Percentiles rank a stretch among this genome's conserved stretches.
phyloP scores from a whole-genome alignment of 2,888 invertebrate species.

The Tinea trinotella region DNA sequence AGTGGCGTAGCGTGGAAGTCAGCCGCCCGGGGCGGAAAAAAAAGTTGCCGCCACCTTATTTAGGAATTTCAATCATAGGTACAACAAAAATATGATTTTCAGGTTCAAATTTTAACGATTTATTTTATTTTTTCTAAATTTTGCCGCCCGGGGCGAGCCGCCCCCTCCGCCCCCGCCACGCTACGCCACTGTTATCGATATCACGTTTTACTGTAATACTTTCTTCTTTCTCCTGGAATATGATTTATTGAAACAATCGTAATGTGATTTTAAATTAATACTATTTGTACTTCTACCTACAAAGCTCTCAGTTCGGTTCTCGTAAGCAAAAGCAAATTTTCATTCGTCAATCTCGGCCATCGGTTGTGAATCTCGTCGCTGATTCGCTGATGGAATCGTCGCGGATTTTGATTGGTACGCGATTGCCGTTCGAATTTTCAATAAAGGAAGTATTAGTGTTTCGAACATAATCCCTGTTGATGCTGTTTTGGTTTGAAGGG shows the following conservation, averaged over 20 bases:
- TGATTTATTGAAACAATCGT: constrained; percentile 52
- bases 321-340: constrained; percentile 27
- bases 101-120: too few relatives aligned
- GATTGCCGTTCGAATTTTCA: constrained; percentile 56
- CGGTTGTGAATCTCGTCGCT: constrained; percentile 52
- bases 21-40: too few relatives aligned
- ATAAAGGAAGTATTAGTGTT: constrained; percentile 64
- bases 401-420: constrained; percentile 37
- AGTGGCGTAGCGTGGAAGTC: too few relatives aligned
- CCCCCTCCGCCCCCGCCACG: too few relatives aligned
- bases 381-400: constrained; percentile 61
- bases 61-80: too few relatives aligned
- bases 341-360: constrained; percentile 59
- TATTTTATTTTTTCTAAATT: too few relatives aligned
- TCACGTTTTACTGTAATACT: background rate
- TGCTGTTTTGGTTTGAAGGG: constrained; percentile 58
- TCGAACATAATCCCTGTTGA: constrained; percentile 51
- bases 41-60: too few relatives aligned
- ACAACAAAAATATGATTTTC: too few relatives aligned
- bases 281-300: constrained; percentile 56
- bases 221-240: background rate
- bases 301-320: constrained; percentile 37
- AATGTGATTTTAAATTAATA: constrained; percentile 60
- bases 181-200: too few relatives aligned
- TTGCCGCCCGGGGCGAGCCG: too few relatives aligned